Evolutionary conservation across 2,797 vertebrate species (phyloP).

Genomic region (Cyprinodon diabolis): DNA sequence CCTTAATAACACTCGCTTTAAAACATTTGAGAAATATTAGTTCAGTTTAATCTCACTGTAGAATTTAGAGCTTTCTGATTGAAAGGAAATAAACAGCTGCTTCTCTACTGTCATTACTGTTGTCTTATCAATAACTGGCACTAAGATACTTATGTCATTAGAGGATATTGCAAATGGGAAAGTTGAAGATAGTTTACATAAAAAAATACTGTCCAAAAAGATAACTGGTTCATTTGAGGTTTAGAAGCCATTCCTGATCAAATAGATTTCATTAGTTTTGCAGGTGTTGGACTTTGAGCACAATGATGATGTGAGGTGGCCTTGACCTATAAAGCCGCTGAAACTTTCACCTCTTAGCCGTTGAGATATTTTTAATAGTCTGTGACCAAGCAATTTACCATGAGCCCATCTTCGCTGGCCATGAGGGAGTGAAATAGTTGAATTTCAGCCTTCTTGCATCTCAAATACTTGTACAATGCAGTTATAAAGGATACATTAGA

Average conservation of each 20-base stretch:
- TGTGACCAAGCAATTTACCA: too few relatives aligned
- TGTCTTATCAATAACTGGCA: not conserved
- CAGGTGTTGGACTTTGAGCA: not conserved
- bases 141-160: not conserved
- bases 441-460: too few relatives aligned
- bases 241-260: not conserved
- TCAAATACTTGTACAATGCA: not conserved
- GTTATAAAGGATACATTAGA: not conserved
- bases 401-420: too few relatives aligned
- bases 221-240: not conserved
- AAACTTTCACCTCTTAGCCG: not conserved
- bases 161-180: not conserved
- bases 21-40: not conserved
- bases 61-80: not conserved
- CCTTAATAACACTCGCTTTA: not conserved
- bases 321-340: not conserved
- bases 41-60: not conserved
- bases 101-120: not conserved
- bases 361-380: too few relatives aligned
- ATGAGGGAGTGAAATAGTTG: too few relatives aligned
- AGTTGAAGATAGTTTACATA: not conserved
- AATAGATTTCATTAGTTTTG: not conserved
- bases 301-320: not conserved
- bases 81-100: not conserved
- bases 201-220: not conserved